Evolutionary conservation across 2,797 vertebrate species (phyloP).

Genomic region (Schizothorax lantsangensis): DNA sequence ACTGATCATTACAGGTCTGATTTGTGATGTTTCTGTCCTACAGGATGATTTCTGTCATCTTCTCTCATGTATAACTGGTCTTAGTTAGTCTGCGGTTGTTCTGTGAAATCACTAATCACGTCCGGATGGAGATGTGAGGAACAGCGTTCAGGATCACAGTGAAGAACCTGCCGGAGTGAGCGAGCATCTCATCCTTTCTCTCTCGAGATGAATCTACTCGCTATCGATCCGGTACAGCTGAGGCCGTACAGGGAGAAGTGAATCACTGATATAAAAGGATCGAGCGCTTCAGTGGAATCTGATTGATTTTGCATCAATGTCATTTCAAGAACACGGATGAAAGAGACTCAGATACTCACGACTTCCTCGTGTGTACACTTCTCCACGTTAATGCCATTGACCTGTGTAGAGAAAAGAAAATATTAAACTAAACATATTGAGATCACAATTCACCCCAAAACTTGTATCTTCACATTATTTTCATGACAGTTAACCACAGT

Average conservation of each 20-base stretch:
- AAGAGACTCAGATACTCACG: constrained; percentile 82
- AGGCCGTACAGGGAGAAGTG: constrained; percentile 23
- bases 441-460: neutral
- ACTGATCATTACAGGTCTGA: neutral
- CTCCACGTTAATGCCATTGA: constrained; percentile 95
- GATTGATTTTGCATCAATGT: constrained; percentile 24
- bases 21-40: neutral
- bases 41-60: constrained; percentile 38
- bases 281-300: constrained; percentile 21
- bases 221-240: constrained; percentile 57
- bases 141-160: constrained; percentile 64
- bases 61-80: constrained; percentile 56
- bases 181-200: neutral
- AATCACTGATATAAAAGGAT: constrained; percentile 53
- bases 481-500: constrained; percentile 12
- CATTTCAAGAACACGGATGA: constrained; percentile 31
- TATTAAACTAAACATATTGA: constrained; percentile 41
- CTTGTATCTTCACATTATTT: neutral
- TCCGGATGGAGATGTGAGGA: constrained; percentile 63
- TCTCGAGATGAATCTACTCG: constrained; percentile 49
- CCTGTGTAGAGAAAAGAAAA: constrained; percentile 75
- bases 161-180: constrained; percentile 47
- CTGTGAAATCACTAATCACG: constrained; percentile 68
- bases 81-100: constrained; percentile 62
- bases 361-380: constrained; percentile 92